Conservation (phyloP, 1,140 invertebrate genomes). For the Bombus fervidus region DNA sequence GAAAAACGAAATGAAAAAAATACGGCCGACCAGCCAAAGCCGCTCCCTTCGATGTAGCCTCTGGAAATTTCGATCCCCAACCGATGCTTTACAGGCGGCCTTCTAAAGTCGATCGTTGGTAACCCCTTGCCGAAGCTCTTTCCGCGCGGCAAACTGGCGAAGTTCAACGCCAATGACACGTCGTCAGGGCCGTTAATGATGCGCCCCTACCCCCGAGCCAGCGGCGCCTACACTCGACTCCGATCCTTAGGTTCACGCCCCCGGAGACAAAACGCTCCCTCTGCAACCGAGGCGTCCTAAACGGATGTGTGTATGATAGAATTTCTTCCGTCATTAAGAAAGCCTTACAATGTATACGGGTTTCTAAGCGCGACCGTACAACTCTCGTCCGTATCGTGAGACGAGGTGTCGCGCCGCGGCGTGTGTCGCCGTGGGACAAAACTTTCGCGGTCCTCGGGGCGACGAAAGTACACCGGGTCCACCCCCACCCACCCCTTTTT, state of each 20-base stretch:
- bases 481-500: slow-evolving; percentile 14
- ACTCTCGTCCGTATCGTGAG: slow-evolving; percentile 55
- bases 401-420: neutral
- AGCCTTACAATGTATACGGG: slow-evolving; percentile 77
- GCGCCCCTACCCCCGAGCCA: slow-evolving; percentile 46
- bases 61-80: slow-evolving; percentile 47
- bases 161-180: slow-evolving; percentile 69
- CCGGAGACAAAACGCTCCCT: slow-evolving; percentile 76
- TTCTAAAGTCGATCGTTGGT: slow-evolving; percentile 50
- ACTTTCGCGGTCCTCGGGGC: slow-evolving; percentile 51
- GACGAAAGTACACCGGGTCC: slow-evolving; percentile 55
- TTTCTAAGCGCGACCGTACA: slow-evolving; percentile 75
- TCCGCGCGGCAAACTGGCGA: slow-evolving; percentile 49
- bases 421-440: slow-evolving; percentile 47
- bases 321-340: slow-evolving; percentile 83
- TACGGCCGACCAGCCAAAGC: slow-evolving; percentile 1
- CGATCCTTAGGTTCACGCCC: slow-evolving; percentile 68
- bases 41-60: slow-evolving; percentile 16
- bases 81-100: slow-evolving; percentile 27
- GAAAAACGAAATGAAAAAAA: too few relatives aligned
- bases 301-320: slow-evolving; percentile 80
- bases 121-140: slow-evolving; percentile 44
- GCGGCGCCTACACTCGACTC: slow-evolving; percentile 49
- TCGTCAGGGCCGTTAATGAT: slow-evolving; percentile 69
- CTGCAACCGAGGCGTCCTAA: slow-evolving; percentile 74